Evolutionary conservation across 2,888 invertebrate species (phyloP).

Genomic region (Caenorhabditis zanzibari): DNA sequence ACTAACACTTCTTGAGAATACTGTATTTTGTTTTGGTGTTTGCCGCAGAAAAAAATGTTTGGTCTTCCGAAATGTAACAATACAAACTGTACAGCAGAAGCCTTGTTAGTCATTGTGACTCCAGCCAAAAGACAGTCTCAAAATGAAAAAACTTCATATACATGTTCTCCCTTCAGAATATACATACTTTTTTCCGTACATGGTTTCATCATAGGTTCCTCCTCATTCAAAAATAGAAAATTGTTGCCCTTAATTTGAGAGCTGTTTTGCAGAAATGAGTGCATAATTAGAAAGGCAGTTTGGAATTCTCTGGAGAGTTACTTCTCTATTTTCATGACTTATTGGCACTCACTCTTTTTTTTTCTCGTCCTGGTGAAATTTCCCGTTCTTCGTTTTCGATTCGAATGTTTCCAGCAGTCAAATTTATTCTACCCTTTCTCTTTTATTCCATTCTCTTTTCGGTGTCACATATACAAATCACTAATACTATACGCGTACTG

Average conservation of each 20-base stretch:
- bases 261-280: constrained; percentile 35
- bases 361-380: not conserved
- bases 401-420: constrained; percentile 19
- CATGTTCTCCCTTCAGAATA: not conserved
- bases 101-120: constrained; percentile 16
- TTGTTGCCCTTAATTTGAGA: not conserved
- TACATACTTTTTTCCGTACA: not conserved
- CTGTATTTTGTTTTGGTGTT: not conserved
- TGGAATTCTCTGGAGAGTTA: constrained; percentile 39
- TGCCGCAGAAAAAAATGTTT: not conserved
- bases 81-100: constrained; percentile 22
- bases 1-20: too few relatives aligned
- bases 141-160: too few relatives aligned
- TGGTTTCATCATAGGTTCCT: constrained; percentile 11
- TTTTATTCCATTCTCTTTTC: not conserved
- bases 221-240: not conserved
- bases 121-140: too few relatives aligned
- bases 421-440: constrained; percentile 4
- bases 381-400: constrained; percentile 4
- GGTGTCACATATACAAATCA: constrained; percentile 47
- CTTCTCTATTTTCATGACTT: constrained; percentile 15
- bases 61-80: constrained; percentile 18
- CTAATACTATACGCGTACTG: constrained; percentile 55
- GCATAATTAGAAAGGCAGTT: constrained; percentile 45
- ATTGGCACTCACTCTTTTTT: not conserved